Evolutionary conservation across 2,113 vertebrate species (phyloP).

Genomic region (Apeltes quadracus): DNA sequence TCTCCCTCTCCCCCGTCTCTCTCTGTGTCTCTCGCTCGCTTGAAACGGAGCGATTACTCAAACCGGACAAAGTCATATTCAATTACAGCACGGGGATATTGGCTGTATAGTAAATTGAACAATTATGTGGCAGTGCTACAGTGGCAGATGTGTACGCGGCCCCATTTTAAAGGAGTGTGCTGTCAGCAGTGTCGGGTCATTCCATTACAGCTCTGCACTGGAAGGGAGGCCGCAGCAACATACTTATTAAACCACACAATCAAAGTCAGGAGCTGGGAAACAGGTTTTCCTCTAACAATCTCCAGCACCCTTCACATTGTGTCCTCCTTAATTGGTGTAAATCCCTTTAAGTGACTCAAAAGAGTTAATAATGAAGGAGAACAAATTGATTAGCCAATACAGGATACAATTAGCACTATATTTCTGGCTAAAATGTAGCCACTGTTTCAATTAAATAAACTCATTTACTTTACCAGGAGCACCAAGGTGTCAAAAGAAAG

Average conservation of each 20-base stretch:
- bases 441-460: constrained; percentile 5
- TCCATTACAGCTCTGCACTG: constrained; percentile 61
- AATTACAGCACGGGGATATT: constrained; percentile 71
- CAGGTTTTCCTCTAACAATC: neutral
- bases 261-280: neutral
- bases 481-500: neutral
- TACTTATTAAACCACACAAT: constrained; percentile 50
- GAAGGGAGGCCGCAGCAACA: constrained; percentile 40
- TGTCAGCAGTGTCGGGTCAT: constrained; percentile 62
- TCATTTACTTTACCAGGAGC: constrained; percentile 3
- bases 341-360: constrained; percentile 1
- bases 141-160: constrained; percentile 60
- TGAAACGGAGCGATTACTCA: constrained; percentile 74
- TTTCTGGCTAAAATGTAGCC: neutral
- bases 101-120: constrained; percentile 75
- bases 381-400: constrained; percentile 1
- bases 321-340: neutral
- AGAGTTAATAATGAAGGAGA: neutral
- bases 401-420: neutral
- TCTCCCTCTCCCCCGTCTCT: constrained; percentile 6
- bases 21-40: constrained; percentile 16
- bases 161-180: constrained; percentile 57
- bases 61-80: constrained; percentile 77
- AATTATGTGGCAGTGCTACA: constrained; percentile 68
- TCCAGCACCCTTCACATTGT: neutral